Base-by-base conservation (phyloP, 2,797 vertebrate genomes). In the Danio aesculapii region DNA sequence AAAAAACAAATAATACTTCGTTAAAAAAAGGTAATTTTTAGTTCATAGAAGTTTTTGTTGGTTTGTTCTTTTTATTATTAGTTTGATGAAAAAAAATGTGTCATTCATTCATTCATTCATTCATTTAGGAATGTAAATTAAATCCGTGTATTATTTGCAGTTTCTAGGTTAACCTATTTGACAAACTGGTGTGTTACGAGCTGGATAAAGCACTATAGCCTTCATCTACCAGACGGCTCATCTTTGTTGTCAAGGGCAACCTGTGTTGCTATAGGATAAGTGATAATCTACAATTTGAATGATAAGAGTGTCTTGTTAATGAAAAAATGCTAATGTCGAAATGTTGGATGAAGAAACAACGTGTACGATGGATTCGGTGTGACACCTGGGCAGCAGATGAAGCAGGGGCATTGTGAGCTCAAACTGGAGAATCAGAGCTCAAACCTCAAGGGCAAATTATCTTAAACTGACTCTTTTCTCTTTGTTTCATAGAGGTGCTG, bases 301-400 rank as follows among this genome's bases (percentile, higher is more conserved):
- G 76, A 93, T 92, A 91, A 92, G 93, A 91, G 91, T 93, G 85
- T 1, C 1, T 52, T 83, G 81, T 87, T 92, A 92, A 94, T 93
- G 92, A 93, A 90, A 92, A 94, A 90, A 93, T 93, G 92, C 90
- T 91, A 92, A 94, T 91, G 82, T 89, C 88, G 79, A 67, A 78
- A 85, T 44, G 89, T 91, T 91, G 90, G 88, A 92, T 89, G 87
- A 90, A 88, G 85, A 85, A 85, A 87, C 64, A 89, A 74, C 85
- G 89, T 72, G 10, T 6, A 79, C 81, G 88, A 86, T 84, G 82
- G 83, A 86, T 88, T 88, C 69, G 68, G 53, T 19, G 67, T 90
- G 89, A 91, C 90, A 92, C 91, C 90, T 92, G 89, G 87, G 88
- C 86, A 78, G 84, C 81, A 39, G 86, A 90, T 89, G 87, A 86